phyloP scores from a whole-genome alignment of 2,797 vertebrate genomes.

The Melanotaenia maccullochi region DNA sequence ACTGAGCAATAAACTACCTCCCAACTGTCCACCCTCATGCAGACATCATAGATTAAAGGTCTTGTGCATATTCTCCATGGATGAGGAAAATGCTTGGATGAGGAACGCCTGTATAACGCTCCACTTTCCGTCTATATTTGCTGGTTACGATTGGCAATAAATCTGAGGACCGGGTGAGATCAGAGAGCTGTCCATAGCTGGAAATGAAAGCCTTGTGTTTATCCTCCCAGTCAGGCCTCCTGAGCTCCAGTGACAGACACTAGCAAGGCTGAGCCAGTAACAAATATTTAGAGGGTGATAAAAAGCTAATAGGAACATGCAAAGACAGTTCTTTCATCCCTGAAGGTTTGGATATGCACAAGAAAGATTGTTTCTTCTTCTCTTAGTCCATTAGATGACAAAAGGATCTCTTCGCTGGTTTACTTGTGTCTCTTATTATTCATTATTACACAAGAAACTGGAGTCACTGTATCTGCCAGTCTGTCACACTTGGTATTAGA shows the following conservation, averaged over 20 bases:
- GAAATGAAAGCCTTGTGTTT: conserved; percentile 65
- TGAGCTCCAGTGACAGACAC: conserved; percentile 41
- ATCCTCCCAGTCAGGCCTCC: conserved; percentile 52
- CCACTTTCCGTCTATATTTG: conserved; percentile 50
- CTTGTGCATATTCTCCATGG: conserved; percentile 51
- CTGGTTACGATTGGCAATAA: conserved; percentile 60
- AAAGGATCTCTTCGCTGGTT: neutral
- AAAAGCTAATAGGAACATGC: conserved; percentile 48
- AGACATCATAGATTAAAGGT: conserved; percentile 41
- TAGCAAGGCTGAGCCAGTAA: conserved; percentile 14
- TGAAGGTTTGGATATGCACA: neutral
- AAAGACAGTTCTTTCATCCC: conserved; percentile 22
- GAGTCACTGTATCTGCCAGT: neutral
- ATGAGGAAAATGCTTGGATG: conserved; percentile 24
- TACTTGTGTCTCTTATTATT: conserved; percentile 12
- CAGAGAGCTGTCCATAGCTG: conserved; percentile 59
- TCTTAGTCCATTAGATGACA: conserved; percentile 8
- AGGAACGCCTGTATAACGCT: neutral
- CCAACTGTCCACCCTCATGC: conserved; percentile 26
- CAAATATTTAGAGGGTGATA: conserved; percentile 62
- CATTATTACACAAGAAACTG: conserved; percentile 38
- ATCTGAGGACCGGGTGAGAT: conserved; percentile 60
- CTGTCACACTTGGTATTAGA: neutral
- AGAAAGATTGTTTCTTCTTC: neutral
- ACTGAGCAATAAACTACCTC: conserved; percentile 38